These are phyloP conservation scores for Dusona sp. DNA, from an alignment of 2,888 invertebrate genomes.

Conservation along the genomic window DNA sequence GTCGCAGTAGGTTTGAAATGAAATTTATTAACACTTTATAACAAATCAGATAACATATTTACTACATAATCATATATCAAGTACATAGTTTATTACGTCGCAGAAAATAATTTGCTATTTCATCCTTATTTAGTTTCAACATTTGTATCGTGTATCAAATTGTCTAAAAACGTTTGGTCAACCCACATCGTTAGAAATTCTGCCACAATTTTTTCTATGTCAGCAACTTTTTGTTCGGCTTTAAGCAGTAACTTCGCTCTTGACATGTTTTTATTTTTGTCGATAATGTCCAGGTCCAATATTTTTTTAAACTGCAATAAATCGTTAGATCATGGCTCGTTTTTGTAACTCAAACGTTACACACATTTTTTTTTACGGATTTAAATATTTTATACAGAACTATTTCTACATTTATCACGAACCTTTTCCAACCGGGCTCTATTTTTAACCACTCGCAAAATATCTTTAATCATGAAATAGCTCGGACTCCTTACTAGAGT, in stretches of 20 bases:
- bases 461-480: background rate
- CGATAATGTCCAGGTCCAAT: slow-evolving; percentile 17
- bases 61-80: background rate
- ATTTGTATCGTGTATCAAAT: slow-evolving; percentile 25
- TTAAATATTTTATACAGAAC: background rate
- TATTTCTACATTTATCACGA: background rate
- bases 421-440: slow-evolving; percentile 58
- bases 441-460: background rate
- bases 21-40: background rate
- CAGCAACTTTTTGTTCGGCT: background rate
- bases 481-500: background rate
- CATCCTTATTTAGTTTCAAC: background rate
- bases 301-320: slow-evolving; percentile 61
- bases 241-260: background rate
- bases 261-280: background rate
- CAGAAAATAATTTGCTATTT: background rate
- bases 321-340: background rate
- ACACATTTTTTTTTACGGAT: background rate
- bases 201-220: background rate
- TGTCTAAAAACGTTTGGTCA: slow-evolving; percentile 7
- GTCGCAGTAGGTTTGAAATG: background rate
- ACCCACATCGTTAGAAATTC: slow-evolving; percentile 2
- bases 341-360: too few species aligned
- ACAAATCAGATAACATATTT: background rate
- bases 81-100: background rate